phyloP scores from a whole-genome alignment of 2,888 invertebrate genomes.

The Oconnorella tubifera region DNA sequence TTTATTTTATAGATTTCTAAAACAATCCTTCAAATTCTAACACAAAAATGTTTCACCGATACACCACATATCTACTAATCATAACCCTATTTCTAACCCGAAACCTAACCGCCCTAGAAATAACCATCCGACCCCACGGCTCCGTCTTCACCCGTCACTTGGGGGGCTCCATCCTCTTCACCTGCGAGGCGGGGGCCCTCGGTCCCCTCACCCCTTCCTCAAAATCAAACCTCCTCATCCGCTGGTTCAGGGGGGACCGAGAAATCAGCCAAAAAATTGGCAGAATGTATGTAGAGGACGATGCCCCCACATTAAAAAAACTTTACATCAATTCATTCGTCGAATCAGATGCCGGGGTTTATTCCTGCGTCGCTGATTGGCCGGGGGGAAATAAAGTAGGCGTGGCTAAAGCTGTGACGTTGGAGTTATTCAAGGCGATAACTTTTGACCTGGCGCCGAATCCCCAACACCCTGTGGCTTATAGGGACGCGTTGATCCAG shows the following conservation, averaged over 20 bases:
- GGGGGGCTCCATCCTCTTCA: background rate
- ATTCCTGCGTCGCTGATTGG: background rate
- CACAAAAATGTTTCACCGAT: no score
- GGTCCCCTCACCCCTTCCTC: background rate
- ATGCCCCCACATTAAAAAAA: background rate
- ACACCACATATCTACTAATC: no score
- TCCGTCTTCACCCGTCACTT: background rate
- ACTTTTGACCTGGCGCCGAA: conserved; percentile 34
- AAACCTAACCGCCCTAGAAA: no score
- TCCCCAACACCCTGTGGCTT: conserved; percentile 32
- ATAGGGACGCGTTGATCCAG: conserved; percentile 33
- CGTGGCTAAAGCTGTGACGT: background rate
- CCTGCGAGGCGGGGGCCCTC: background rate
- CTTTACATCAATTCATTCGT: background rate
- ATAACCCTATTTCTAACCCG: no score
- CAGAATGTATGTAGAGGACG: background rate
- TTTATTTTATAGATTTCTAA: no score
- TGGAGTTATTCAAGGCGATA: conserved; percentile 29
- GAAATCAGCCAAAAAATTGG: no score
- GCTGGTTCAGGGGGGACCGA: background rate
- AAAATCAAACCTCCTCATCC: background rate
- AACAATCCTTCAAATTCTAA: no score
- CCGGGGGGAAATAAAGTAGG: background rate
- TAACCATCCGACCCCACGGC: background rate
- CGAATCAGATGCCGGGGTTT: background rate